Conservation (phyloP, 2,113 vertebrate species). For the Phaethornis superciliosus region DNA sequence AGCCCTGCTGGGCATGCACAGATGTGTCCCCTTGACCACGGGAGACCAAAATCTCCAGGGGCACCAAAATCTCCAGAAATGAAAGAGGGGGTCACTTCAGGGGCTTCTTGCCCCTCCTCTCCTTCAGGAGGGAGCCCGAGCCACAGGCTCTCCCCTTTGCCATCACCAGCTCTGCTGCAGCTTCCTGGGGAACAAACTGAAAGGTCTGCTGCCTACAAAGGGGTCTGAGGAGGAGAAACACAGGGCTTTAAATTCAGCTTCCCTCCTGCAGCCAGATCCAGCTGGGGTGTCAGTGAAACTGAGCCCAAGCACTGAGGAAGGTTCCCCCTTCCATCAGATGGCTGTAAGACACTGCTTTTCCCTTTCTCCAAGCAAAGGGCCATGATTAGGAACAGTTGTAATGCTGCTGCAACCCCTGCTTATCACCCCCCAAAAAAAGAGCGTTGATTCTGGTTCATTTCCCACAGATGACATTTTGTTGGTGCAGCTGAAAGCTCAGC, state of each 20-base stretch:
- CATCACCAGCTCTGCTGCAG: not conserved
- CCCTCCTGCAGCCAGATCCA: not conserved
- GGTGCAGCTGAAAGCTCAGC: not conserved
- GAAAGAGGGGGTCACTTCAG: too few relatives aligned
- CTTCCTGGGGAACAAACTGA: not conserved
- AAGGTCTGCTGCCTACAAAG: not conserved
- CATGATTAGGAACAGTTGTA: not conserved
- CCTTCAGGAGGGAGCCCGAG: accelerated
- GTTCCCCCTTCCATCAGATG: not conserved
- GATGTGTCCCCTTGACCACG: not conserved
- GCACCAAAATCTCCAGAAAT: not conserved
- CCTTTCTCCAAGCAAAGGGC: not conserved
- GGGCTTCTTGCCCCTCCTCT: not conserved
- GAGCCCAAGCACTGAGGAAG: not conserved
- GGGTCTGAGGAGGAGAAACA: not conserved
- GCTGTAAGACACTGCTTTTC: not conserved
- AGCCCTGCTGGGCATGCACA: not conserved
- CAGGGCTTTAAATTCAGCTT: not conserved
- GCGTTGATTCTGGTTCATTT: not conserved
- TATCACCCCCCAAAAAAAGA: not conserved
- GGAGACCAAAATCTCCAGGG: too few relatives aligned
- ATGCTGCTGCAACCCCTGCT: not conserved
- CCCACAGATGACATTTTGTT: not conserved
- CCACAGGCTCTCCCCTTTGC: accelerated
- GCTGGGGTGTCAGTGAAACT: not conserved